phyloP scores from a whole-genome alignment of 2,113 vertebrate species.

The Puma concolor region DNA sequence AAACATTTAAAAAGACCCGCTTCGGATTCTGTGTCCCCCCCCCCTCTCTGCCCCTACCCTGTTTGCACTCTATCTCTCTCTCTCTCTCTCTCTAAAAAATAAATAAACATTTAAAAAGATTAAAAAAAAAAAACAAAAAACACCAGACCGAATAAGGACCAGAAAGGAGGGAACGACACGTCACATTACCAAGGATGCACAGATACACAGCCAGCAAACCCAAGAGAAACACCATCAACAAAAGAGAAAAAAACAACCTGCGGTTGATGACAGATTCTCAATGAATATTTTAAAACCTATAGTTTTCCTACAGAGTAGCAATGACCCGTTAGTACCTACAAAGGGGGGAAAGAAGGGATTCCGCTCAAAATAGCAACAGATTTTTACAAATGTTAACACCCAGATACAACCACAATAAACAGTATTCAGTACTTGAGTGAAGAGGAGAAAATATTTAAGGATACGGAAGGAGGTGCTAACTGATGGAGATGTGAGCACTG shows the following conservation, averaged over 20 bases:
- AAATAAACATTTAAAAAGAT: too few species aligned
- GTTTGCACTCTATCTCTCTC: too few species aligned
- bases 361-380: background rate
- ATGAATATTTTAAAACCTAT: background rate
- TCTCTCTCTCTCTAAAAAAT: too few species aligned
- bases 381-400: background rate
- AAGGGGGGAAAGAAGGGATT: background rate
- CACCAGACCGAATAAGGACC: background rate
- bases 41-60: too few species aligned
- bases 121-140: too few species aligned
- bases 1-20: too few species aligned
- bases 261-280: background rate
- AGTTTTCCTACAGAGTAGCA: background rate
- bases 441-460: background rate
- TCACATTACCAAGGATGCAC: fast-evolving
- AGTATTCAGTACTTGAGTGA: background rate
- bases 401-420: background rate
- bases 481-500: fast-evolving
- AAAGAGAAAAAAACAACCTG: background rate
- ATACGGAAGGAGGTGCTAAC: fast-evolving
- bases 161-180: background rate
- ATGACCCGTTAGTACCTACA: background rate
- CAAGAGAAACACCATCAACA: background rate
- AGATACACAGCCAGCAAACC: background rate
- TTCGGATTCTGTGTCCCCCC: too few species aligned